Percentiles rank a stretch among this genome's conserved stretches.
Evolutionary conservation across 2,888 invertebrate genomes (phyloP).

Genomic region (Tolmerus cingulatus): DNA sequence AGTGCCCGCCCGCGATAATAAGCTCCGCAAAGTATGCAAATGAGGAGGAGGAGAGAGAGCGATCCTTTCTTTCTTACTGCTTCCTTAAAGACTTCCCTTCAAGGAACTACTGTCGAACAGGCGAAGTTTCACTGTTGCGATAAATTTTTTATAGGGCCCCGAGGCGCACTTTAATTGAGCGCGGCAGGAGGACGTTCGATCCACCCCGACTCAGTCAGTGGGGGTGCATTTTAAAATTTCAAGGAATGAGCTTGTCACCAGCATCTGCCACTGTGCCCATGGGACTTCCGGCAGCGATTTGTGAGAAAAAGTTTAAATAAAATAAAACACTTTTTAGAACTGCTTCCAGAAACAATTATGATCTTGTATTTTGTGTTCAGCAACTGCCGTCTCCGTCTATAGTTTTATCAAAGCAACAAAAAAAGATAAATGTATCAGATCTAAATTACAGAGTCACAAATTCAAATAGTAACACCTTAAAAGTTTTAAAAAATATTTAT

Average conservation of each 20-base stretch:
- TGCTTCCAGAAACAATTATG: background rate
- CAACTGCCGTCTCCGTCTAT: background rate
- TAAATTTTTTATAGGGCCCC: constrained; percentile 42
- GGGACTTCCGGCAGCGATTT: background rate
- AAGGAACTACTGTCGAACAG: background rate
- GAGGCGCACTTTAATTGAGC: constrained; percentile 42
- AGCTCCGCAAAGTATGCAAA: constrained; percentile 11
- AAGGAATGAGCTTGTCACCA: background rate
- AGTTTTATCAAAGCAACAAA: background rate
- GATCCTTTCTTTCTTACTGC: background rate
- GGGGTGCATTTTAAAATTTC: background rate
- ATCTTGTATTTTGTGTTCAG: too few relatives aligned
- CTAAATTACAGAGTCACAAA: too few relatives aligned
- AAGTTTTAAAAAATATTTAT: too few relatives aligned
- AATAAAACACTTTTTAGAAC: background rate
- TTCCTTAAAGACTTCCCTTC: background rate
- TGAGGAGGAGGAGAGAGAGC: background rate
- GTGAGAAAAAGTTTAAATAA: background rate
- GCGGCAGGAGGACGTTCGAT: background rate
- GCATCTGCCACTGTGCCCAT: background rate
- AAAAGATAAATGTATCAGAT: too few relatives aligned
- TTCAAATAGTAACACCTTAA: too few relatives aligned
- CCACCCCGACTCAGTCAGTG: background rate
- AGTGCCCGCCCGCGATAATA: constrained; percentile 13
- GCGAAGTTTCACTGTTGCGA: constrained; percentile 14